phyloP scores from a whole-genome alignment of 1,140 invertebrate genomes.

The Pogonomyrmex barbatus region DNA sequence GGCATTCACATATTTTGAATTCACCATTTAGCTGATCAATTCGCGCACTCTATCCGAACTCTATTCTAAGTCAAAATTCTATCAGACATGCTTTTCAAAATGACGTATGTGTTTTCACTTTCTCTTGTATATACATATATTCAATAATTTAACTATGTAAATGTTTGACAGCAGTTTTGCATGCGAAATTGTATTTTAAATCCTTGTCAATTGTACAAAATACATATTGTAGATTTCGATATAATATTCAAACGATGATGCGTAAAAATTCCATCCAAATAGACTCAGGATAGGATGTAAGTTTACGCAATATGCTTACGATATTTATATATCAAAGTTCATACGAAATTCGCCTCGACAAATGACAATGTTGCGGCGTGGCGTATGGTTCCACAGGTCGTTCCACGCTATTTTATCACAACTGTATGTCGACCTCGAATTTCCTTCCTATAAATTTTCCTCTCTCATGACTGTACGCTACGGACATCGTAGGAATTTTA shows the following conservation, averaged over 20 bases:
- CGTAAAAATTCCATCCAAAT: conserved; percentile 33
- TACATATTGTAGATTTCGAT: neutral
- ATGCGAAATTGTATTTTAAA: neutral
- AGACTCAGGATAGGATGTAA: neutral
- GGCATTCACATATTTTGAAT: neutral
- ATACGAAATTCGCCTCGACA: conserved; percentile 45
- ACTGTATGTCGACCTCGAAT: conserved; percentile 48
- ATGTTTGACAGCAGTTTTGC: neutral
- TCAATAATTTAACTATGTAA: conserved; percentile 6
- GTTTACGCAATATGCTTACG: neutral
- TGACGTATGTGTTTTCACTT: neutral
- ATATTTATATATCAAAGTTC: conserved; percentile 62
- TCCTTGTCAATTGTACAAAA: neutral
- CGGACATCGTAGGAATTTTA: conserved; percentile 17
- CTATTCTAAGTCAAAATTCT: conserved; percentile 15
- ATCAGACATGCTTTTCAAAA: neutral
- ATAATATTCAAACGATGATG: neutral
- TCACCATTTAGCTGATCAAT: neutral
- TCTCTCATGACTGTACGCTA: conserved; percentile 1
- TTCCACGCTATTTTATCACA: conserved; percentile 54
- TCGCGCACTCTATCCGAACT: neutral
- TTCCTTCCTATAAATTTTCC: conserved; percentile 65
- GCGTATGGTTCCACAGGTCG: conserved; percentile 54
- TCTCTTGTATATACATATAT: neutral
- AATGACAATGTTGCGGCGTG: conserved; percentile 39